These are phyloP conservation scores for Micropterix aruncella DNA, from an alignment of 2,888 invertebrate species.

Conservation along the genomic window DNA sequence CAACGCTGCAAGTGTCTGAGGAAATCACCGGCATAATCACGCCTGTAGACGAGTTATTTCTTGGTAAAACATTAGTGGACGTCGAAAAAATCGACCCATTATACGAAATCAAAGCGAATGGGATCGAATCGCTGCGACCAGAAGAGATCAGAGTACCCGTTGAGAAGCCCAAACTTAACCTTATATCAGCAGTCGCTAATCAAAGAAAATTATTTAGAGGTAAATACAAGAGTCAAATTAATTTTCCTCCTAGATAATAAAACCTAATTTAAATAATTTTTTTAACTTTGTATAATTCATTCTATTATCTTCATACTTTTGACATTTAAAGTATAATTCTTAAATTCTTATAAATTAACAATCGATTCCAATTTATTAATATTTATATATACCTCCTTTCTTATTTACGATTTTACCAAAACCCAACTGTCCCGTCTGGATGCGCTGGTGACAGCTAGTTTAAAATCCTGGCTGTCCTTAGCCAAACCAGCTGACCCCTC, in stretches of 20 bases:
- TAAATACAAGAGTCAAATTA: too few relatives aligned
- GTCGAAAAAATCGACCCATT: slow-evolving; percentile 18
- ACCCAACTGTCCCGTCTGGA: too few relatives aligned
- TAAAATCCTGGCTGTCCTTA: too few relatives aligned
- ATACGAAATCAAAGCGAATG: slow-evolving; percentile 21
- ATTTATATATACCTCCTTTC: too few relatives aligned
- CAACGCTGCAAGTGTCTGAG: not conserved
- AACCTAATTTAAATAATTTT: not conserved
- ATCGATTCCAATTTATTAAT: too few relatives aligned
- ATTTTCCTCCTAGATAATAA: too few relatives aligned
- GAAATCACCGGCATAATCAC: not conserved
- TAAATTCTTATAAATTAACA: too few relatives aligned
- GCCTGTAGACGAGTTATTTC: not conserved
- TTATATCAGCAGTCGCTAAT: slow-evolving; percentile 42
- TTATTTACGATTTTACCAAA: too few relatives aligned
- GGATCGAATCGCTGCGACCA: slow-evolving; percentile 24
- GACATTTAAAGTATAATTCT: too few relatives aligned
- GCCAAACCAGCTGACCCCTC: too few relatives aligned
- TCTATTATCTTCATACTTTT: too few relatives aligned
- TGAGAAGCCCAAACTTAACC: slow-evolving; percentile 39
- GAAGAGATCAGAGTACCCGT: slow-evolving; percentile 39
- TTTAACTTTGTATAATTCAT: slow-evolving; percentile 2
- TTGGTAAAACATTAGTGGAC: slow-evolving; percentile 5
- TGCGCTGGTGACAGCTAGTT: too few relatives aligned
- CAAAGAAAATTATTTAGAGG: slow-evolving; percentile 43